These are phyloP conservation scores for Ibycter americanus DNA, from an alignment of 2,797 vertebrate species.

Conservation along the genomic window DNA sequence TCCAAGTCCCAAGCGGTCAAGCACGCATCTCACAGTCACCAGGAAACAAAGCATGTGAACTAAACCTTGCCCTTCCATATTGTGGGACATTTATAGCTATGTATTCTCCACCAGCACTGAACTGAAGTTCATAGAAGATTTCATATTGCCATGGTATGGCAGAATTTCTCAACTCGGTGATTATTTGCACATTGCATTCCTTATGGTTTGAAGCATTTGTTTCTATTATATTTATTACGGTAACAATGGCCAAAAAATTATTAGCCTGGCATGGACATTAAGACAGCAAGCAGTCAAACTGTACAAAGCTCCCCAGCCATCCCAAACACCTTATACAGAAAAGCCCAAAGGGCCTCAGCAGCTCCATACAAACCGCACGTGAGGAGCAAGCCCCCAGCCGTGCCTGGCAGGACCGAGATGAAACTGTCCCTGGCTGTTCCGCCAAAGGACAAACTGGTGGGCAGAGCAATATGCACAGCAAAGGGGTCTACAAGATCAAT, in stretches of 20 bases:
- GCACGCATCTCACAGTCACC: neutral
- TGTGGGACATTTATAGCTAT: neutral
- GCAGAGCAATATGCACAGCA: neutral
- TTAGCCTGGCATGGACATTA: neutral
- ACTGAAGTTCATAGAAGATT: neutral
- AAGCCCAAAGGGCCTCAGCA: neutral
- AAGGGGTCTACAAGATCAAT: neutral
- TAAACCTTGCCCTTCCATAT: neutral
- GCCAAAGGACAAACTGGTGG: neutral
- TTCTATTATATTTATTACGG: neutral
- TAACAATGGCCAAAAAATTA: neutral
- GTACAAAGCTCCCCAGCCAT: neutral
- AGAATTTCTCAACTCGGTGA: neutral
- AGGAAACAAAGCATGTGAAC: neutral
- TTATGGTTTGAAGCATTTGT: neutral
- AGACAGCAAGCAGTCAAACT: neutral
- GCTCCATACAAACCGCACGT: fast-evolving
- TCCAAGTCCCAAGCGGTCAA: neutral
- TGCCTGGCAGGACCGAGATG: neutral
- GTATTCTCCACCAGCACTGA: fast-evolving
- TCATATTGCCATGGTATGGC: neutral
- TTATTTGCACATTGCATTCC: neutral
- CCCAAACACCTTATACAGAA: neutral
- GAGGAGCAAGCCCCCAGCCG: fast-evolving
- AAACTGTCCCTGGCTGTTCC: neutral